Base-by-base conservation (phyloP, 1,140 invertebrate species). In the Hyles euphorbiae region DNA sequence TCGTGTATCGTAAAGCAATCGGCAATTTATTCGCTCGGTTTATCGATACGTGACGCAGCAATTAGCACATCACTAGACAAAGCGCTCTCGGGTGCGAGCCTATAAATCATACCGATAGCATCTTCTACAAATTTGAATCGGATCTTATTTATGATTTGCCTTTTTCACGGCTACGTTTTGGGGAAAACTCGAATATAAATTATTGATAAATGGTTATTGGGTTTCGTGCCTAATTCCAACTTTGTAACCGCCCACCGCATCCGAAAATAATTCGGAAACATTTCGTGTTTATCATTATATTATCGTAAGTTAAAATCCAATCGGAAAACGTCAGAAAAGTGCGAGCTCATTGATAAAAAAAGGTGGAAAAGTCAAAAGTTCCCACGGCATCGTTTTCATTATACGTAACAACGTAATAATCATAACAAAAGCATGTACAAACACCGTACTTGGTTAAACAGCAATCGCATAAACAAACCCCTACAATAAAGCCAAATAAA, bases 61-160 rank as follows among this genome's bases (percentile, higher is more conserved):
- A 84, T 88, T 81, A 83, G 81, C 80, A 74, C 86, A 80, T 85
- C 86, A 87, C 86, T 88, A 88, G 81, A 78, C 74, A 75, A 81
- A 76, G 67, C 74, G 76, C 76, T 87, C 74, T 86, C 78, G 82
- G 83, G 82, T 84, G 83, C 81, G 83, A 86, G 87, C 72, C 76
- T 72, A 90, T 81, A 90, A 90, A 89, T 90, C 89, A 89, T 79
- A 76, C 71, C 61, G 89, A 90, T 90, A 90, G 74, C 82, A 90
- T 90, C 89, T 89, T 88, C 81, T 83, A 90, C 88, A 90, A 90
- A 90, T 90, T 90, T 89, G 89, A 89, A 89, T 89, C 88, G 87
- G 87, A 88, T 88, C 83, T 87, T 89, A 87, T 88, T 89, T 89
- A 89, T 87, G 83, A 87, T 89, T 87, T 87, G 84, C 83, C 82